Percentiles rank a stretch among this genome's conserved stretches.
phyloP scores from a whole-genome alignment of 2,888 invertebrate genomes.

The Torymus texanus region DNA sequence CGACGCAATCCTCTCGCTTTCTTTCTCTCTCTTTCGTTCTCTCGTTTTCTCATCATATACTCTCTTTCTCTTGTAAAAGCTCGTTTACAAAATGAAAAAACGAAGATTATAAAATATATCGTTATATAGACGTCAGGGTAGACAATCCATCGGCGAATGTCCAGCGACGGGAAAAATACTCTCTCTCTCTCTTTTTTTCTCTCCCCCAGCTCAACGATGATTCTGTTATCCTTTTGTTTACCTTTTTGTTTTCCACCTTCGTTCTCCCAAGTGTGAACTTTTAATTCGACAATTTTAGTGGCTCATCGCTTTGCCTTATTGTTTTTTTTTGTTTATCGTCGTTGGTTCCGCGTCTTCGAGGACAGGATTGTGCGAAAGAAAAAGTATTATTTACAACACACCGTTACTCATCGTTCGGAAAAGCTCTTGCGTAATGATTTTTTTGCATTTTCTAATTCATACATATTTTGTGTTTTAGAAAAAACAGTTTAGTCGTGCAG shows the following conservation, averaged over 20 bases:
- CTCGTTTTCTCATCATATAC: background rate
- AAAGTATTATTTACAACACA: constrained; percentile 32
- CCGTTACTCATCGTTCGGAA: background rate
- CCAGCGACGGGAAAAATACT: constrained; percentile 51
- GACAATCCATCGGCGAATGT: constrained; percentile 56
- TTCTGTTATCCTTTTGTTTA: background rate
- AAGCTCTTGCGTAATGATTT: background rate
- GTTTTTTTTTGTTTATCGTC: background rate
- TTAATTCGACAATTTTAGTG: constrained; percentile 13
- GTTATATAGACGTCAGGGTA: constrained; percentile 50
- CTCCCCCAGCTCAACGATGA: constrained; percentile 31
- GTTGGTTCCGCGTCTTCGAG: background rate
- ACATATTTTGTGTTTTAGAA: background rate
- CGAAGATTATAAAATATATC: constrained; percentile 19
- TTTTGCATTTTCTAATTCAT: constrained; percentile 22
- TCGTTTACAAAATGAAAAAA: constrained; percentile 41
- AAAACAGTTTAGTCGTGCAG: background rate
- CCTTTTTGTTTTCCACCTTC: background rate
- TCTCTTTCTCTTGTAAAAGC: constrained; percentile 34
- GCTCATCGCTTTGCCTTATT: constrained; percentile 6
- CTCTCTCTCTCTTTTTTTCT: constrained; percentile 14
- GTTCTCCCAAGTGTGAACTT: constrained; percentile 8
- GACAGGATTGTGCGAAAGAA: background rate
- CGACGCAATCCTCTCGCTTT: constrained; percentile 21
- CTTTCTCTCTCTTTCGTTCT: background rate